A percentile compares a stretch with the other conserved stretches of the same genome.
Evolutionary conservation across 1,140 invertebrate genomes (phyloP).

Genomic region (Phymorhynchus buccinoides): DNA sequence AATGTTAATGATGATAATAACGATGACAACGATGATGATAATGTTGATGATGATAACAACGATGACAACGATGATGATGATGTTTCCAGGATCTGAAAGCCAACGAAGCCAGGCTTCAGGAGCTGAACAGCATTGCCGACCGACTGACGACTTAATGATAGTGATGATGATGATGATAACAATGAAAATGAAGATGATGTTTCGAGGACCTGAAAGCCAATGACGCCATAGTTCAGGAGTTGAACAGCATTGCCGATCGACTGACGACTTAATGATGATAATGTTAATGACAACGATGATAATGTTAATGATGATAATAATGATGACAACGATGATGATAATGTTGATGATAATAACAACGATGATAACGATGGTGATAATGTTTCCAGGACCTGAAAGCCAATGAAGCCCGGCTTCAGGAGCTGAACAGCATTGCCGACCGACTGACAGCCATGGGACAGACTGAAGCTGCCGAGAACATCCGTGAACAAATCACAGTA

Average conservation of each 20-base stretch:
- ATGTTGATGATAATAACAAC: not conserved
- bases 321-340: too few relatives aligned
- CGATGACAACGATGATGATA: not conserved
- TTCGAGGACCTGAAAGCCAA: too few relatives aligned
- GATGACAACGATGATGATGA: not conserved
- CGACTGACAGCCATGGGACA: conserved; percentile 96
- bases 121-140: conserved; percentile 41
- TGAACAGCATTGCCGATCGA: too few relatives aligned
- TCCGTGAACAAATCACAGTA: conserved; percentile 95
- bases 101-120: conserved; percentile 91
- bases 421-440: conserved; percentile 79
- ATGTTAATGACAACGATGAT: too few relatives aligned
- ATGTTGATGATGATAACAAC: not conserved
- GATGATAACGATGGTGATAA: not conserved
- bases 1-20: not conserved
- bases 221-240: too few relatives aligned
- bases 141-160: not conserved
- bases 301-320: too few relatives aligned
- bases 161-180: too few relatives aligned
- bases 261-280: too few relatives aligned
- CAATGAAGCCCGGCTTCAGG: conserved; percentile 91
- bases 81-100: conserved; percentile 87
- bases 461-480: conserved; percentile 98
- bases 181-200: too few relatives aligned
- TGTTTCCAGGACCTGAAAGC: conserved; percentile 88